A percentile compares a stretch with the other conserved stretches of the same genome.
phyloP scores from a whole-genome alignment of 1,140 invertebrate species.

The Chironomus striatipennis region DNA sequence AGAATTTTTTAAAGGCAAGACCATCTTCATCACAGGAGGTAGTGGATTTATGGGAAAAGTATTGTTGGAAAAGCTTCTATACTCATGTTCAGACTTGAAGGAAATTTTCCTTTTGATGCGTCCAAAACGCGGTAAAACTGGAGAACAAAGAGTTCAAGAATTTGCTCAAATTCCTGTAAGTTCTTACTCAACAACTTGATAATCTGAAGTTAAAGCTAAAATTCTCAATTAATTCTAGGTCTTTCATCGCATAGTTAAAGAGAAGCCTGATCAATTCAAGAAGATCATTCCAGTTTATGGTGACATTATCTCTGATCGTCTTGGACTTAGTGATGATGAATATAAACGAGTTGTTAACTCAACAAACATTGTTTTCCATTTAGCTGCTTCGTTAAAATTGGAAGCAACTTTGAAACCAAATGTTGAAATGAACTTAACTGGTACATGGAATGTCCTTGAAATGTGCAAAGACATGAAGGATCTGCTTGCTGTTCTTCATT shows the following conservation, averaged over 20 bases:
- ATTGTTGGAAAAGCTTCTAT: constrained; percentile 71
- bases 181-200: background rate
- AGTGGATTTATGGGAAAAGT: constrained; percentile 65
- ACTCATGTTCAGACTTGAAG: constrained; percentile 64
- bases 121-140: constrained; percentile 56
- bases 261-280: constrained; percentile 54
- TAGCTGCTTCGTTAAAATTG: constrained; percentile 73
- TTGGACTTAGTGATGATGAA: constrained; percentile 52
- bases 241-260: constrained; percentile 58
- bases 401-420: constrained; percentile 65
- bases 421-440: constrained; percentile 61
- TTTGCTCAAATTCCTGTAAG: constrained; percentile 38
- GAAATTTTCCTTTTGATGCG: constrained; percentile 71
- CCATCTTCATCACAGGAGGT: constrained; percentile 51
- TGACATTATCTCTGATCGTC: constrained; percentile 46
- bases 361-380: constrained; percentile 82
- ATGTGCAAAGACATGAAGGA: constrained; percentile 59
- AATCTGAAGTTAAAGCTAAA: too few species aligned
- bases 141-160: constrained; percentile 49
- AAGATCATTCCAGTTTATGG: constrained; percentile 72
- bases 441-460: constrained; percentile 54
- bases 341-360: constrained; percentile 51
- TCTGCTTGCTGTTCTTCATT: constrained; percentile 54
- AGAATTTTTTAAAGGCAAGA: constrained; percentile 47
- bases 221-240: constrained; percentile 42